Evolutionary conservation across 2,888 invertebrate genomes (phyloP).

Genomic region (Argyra leucocephala): DNA sequence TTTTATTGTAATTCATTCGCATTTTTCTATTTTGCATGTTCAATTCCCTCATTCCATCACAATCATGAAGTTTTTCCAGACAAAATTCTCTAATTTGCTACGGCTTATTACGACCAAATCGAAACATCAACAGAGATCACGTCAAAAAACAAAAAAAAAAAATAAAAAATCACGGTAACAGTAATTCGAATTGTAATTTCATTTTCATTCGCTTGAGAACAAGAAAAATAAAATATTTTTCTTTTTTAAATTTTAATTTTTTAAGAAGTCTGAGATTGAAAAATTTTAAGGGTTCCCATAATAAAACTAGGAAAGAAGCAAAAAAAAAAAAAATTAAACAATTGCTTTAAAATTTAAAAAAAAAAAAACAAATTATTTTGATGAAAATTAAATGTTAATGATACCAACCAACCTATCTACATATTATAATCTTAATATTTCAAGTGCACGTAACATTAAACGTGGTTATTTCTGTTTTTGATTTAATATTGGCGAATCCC

Average conservation of each 20-base stretch:
- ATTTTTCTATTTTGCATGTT: slow-evolving; percentile 4
- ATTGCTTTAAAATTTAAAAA: neutral
- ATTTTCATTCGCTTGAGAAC: neutral
- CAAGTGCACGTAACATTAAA: neutral
- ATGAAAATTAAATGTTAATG: neutral
- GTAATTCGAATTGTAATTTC: slow-evolving; percentile 4
- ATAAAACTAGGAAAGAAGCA: neutral
- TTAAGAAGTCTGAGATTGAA: neutral
- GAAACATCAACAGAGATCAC: neutral
- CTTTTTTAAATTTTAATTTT: neutral
- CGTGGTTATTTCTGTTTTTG: neutral
- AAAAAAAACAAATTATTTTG: neutral
- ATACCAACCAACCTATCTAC: too few relatives aligned
- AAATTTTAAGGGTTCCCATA: neutral
- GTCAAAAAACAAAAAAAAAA: neutral
- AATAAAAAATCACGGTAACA: neutral
- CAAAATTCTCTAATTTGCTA: neutral
- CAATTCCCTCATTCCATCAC: neutral
- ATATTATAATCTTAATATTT: neutral
- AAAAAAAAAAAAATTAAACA: neutral
- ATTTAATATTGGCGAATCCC: too few relatives aligned
- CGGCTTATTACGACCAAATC: neutral
- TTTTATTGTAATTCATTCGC: neutral
- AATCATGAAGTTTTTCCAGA: slow-evolving; percentile 2
- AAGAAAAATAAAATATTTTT: neutral